A percentile compares a stretch with the other conserved stretches of the same genome.
These are phyloP conservation scores for Arvicanthis niloticus DNA, from an alignment of 2,113 vertebrate genomes.

Conservation along the genomic window DNA sequence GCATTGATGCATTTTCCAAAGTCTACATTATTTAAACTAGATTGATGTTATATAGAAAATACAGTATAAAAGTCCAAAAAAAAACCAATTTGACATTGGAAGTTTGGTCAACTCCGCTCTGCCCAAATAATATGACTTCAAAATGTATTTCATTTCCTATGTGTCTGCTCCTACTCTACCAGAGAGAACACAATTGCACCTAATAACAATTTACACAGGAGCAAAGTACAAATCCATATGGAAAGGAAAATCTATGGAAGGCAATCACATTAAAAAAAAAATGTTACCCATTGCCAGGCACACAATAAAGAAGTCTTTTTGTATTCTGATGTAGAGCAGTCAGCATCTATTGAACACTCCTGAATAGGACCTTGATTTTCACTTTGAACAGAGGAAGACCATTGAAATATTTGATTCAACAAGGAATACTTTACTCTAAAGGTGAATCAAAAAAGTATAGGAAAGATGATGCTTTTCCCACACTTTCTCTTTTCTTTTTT, in stretches of 20 bases:
- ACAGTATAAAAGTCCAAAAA: slow-evolving; percentile 21
- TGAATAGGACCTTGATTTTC: slow-evolving; percentile 80
- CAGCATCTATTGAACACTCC: slow-evolving; percentile 68
- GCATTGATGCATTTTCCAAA: slow-evolving; percentile 35
- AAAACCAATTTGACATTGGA: slow-evolving; percentile 38
- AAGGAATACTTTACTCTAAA: slow-evolving; percentile 60
- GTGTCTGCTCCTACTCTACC: slow-evolving; percentile 26
- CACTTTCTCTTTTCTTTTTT: not conserved
- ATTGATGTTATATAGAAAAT: not conserved
- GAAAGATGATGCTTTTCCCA: not conserved
- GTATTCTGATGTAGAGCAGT: slow-evolving; percentile 69
- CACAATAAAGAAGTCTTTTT: slow-evolving; percentile 68
- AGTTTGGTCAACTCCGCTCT: slow-evolving; percentile 3
- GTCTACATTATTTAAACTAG: not conserved
- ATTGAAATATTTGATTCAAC: slow-evolving; percentile 79
- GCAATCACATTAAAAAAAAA: slow-evolving; percentile 75
- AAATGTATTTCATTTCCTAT: slow-evolving; percentile 59
- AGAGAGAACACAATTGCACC: slow-evolving; percentile 71
- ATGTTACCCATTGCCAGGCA: slow-evolving; percentile 69
- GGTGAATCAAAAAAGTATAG: slow-evolving; percentile 55
- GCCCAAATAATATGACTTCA: slow-evolving; percentile 51
- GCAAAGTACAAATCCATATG: slow-evolving; percentile 70
- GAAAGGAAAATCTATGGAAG: slow-evolving; percentile 52
- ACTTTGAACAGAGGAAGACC: slow-evolving; percentile 58
- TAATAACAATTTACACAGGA: slow-evolving; percentile 74